Percentiles rank a stretch among this genome's conserved stretches.
phyloP scores from a whole-genome alignment of 2,888 invertebrate genomes.

The Rhagonycha lutea region DNA sequence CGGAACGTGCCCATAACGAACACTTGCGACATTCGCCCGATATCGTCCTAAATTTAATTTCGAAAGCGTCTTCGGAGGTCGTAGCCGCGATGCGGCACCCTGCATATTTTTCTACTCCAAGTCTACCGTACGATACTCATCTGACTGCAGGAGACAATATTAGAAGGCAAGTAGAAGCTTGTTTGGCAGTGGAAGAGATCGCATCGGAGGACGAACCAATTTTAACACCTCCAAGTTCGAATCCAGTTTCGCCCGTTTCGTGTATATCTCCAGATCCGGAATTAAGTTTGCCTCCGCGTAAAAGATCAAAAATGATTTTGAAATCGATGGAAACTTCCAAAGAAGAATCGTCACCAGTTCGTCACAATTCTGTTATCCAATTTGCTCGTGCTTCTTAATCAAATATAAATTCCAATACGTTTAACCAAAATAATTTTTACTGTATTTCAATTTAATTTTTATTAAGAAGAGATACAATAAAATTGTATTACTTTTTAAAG shows the following conservation, averaged over 20 bases:
- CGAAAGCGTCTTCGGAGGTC: constrained; percentile 42
- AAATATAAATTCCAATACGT: constrained; percentile 13
- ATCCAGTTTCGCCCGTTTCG: constrained; percentile 59
- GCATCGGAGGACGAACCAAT: constrained; percentile 59
- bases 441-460: constrained; percentile 6
- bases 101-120: constrained; percentile 46
- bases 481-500: constrained; percentile 2
- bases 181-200: constrained; percentile 61
- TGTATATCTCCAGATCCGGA: constrained; percentile 58
- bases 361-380: constrained; percentile 78
- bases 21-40: constrained; percentile 39
- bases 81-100: constrained; percentile 46
- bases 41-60: constrained; percentile 49
- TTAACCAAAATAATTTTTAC: constrained; percentile 8
- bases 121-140: constrained; percentile 46
- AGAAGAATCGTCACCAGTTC: constrained; percentile 44
- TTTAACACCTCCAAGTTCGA: constrained; percentile 64
- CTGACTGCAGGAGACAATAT: constrained; percentile 60
- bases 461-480: constrained; percentile 7
- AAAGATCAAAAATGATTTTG: constrained; percentile 76
- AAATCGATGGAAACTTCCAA: constrained; percentile 62
- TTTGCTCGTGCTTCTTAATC: constrained; percentile 75
- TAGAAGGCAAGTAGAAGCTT: constrained; percentile 66
- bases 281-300: constrained; percentile 74
- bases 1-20: constrained; percentile 51